Evolutionary conservation across 2,888 invertebrate genomes (phyloP).

Genomic region (Trileptium ribeirensis): DNA sequence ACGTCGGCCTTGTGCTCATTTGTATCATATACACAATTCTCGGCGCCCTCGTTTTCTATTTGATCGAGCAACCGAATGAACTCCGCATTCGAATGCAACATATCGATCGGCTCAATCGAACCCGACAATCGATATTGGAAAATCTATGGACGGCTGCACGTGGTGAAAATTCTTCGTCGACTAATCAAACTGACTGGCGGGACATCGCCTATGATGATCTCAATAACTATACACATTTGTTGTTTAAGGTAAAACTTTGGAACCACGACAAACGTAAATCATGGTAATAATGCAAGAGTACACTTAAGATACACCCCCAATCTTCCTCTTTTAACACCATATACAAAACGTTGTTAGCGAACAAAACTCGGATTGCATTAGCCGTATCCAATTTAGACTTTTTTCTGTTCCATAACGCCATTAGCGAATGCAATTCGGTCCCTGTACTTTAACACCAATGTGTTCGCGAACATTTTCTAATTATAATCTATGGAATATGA

Average conservation of each 20-base stretch:
- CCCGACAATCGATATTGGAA: conserved; percentile 2
- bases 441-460: too few relatives aligned
- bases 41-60: conserved; percentile 20
- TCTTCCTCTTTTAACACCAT: too few relatives aligned
- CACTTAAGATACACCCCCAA: too few relatives aligned
- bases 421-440: too few relatives aligned
- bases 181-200: neutral
- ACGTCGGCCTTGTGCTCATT: conserved; percentile 23
- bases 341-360: too few relatives aligned
- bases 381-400: too few relatives aligned
- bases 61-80: conserved; percentile 26
- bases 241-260: neutral
- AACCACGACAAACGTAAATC: too few relatives aligned
- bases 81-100: neutral
- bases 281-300: too few relatives aligned
- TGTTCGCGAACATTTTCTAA: too few relatives aligned
- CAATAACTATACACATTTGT: neutral
- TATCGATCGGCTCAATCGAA: neutral
- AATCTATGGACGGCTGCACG: neutral
- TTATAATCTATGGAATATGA: too few relatives aligned
- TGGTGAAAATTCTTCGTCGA: neutral
- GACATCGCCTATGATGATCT: neutral
- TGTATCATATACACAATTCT: conserved; percentile 21
- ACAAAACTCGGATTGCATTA: too few relatives aligned
- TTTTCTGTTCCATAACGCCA: too few relatives aligned